Base-by-base conservation (phyloP, 1,140 invertebrate genomes). In the Trachymyrmex cornetzi region DNA sequence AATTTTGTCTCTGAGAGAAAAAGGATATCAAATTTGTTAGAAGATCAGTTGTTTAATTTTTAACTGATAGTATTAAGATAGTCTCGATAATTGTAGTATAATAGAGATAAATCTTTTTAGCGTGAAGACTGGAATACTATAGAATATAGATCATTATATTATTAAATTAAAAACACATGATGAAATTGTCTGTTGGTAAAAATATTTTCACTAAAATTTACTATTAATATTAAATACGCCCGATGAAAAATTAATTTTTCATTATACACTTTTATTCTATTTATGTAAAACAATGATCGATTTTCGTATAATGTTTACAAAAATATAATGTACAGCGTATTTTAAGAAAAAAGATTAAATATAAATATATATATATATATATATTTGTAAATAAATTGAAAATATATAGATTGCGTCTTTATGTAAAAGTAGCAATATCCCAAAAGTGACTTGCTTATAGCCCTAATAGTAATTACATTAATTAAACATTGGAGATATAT, bases 351-450 rank as follows among this genome's bases (percentile, higher is more conserved):
- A 61, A 72, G 12, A 82, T 72, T 16, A 14, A 24, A 48, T 80
- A 80, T 80, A 80, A 48, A 61, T 24, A 77, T 72, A 77, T 64
- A 77, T 24, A 77, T 72, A 77, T 64, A 77, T 77, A 77, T 63
- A 61, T 77, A 61, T 77, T 44, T 81, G 80, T 84, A 84, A 84
- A 84, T 82, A 27, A 84, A 71, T 74, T 55, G 19, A 50, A 84
- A 74, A 74, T 61, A 75, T 74, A 44, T 84, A 84, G 63, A 84
- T 74, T 72, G 14, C 24, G 38, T 75, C 24, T 84, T 84, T 74
- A 24, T 82, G 55, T 59, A 84, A 84, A 84, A 48, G 55, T 84
- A 63, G 69, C 14, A 22, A 74, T 74, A 19, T 75, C 12, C 30
- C 16, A 59, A 57, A 69, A 71, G 34, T 71, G 48, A n/a, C 19